phyloP scores from a whole-genome alignment of 2,888 invertebrate species.

The Sussaba pulchella region DNA sequence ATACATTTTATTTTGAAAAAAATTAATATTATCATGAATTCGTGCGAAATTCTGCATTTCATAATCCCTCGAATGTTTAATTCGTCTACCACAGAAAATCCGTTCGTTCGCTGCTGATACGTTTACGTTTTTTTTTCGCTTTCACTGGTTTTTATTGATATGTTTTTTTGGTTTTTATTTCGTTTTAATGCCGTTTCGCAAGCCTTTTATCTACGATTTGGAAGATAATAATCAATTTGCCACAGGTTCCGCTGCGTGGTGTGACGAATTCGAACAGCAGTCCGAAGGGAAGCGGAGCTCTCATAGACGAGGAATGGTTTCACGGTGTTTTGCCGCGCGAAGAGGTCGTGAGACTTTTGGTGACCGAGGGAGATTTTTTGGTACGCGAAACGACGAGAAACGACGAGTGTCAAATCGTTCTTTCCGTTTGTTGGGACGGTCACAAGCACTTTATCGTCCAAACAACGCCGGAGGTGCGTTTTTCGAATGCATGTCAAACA shows the following conservation, averaged over 20 bases:
- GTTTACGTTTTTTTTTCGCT: background rate
- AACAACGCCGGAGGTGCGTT: conserved; percentile 92
- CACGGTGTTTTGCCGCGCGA: conserved; percentile 98
- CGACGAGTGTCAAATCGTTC: conserved; percentile 95
- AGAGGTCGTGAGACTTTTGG: conserved; percentile 95
- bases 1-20: background rate
- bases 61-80: background rate
- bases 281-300: conserved; percentile 86
- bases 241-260: conserved; percentile 78
- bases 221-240: conserved; percentile 3
- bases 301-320: conserved; percentile 98
- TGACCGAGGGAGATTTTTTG: conserved; percentile 97
- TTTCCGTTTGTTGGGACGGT: conserved; percentile 98
- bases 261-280: conserved; percentile 76
- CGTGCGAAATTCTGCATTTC: background rate
- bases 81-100: background rate
- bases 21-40: background rate
- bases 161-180: conserved; percentile 5
- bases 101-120: background rate
- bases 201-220: background rate
- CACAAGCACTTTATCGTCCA: conserved; percentile 99
- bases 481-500: background rate
- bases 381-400: conserved; percentile 97
- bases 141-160: background rate
- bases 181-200: background rate